Base-by-base conservation (phyloP, 2,797 vertebrate species). In the Myotis myotis region DNA sequence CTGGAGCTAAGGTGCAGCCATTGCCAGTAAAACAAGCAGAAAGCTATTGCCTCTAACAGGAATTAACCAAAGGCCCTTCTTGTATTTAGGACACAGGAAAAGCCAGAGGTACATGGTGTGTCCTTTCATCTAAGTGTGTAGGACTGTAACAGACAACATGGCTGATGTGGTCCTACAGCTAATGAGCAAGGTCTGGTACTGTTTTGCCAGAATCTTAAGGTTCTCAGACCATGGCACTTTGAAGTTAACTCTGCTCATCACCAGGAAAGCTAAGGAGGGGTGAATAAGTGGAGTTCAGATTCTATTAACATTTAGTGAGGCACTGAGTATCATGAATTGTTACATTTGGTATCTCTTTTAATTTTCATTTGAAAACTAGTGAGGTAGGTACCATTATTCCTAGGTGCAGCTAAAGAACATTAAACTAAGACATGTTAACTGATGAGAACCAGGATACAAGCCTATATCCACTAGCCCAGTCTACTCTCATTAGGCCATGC, bases 21-120 rank as follows among this genome's bases (percentile, higher is more conserved):
- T n/a, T 80, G 93, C 81, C 96, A 95, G 76, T 9, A 85, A 53
- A 75, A 74, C 81, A 91, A 78, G 91, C 72, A 96, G 91, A 95
- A 89, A 83, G 89, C 80, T 82, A 86, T 15, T 47, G 89, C 92
- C 87, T 91, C 76, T 72, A 78, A 82, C 44, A 95, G 74, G 51
- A 47, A 88, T 83, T 85, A 94, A 76, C 80, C 89, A 57, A 90
- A 89, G 38, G 53, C 38, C 8, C 51, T 88, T 85, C 68, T 92
- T 93, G 86, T 81, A 10, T 75, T 94, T 64, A 55, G 57, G 68
- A 86, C 25, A 74, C 78, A 76, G 55, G n/a, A 44, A 80, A 85
- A 92, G 47, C 19, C 62, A 41, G 78, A 66, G 49, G 47, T 84
- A 68, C 7, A 4, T 7, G 28, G 60, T 62, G 60, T 62, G 60